Base-by-base conservation (phyloP, 2,113 vertebrate species). In the Hippocampus zosterae region DNA sequence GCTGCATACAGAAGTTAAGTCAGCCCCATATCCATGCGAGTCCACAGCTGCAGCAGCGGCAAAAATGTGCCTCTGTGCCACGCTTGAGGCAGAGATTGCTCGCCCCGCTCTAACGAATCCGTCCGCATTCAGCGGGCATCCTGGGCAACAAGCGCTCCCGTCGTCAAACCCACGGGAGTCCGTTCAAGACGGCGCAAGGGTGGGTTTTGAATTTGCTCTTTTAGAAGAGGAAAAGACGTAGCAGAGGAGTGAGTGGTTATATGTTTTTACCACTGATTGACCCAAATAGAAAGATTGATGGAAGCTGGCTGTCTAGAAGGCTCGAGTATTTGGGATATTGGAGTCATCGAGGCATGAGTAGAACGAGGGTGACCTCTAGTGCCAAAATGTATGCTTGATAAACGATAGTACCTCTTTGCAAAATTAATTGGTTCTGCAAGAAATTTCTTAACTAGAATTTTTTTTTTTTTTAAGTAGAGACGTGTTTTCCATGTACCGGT, bases 41-140 rank as follows among this genome's bases (percentile, higher is more conserved):
- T 78, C 81, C 82, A 82, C 82, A 79, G 74, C 74, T 68, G 72
- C 77, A 88, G 85, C 67, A 88, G 88, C 85, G 74, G 72, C 79
- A 56, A 78, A 81, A 85, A 79, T 87, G 71, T 81, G 83, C 72
- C 74, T 83, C 70, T 81, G 81, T 88, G 88, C 85, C 87, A 88
- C 82, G 75, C 74, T 89, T 90, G 90, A 91, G 90, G 87, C 91
- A 83, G 88, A 90, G 81, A 88, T 81, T 88, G 88, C 80, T 86
- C 88, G 87, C 88, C 91, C 74, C 87, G 85, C 83, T 84, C 88
- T 91, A 89, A 90, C 89, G 91, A 90, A 88, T 88, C 88, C 83
- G 91, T 92, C 90, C 90, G 90, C 89, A 92, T 92, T 90, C 91
- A 91, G 56, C 79, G 76, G 74, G 82, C 85, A 86, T 89, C 84